Conservation (phyloP, 2,888 invertebrate species). For the Plutella xylostella region DNA sequence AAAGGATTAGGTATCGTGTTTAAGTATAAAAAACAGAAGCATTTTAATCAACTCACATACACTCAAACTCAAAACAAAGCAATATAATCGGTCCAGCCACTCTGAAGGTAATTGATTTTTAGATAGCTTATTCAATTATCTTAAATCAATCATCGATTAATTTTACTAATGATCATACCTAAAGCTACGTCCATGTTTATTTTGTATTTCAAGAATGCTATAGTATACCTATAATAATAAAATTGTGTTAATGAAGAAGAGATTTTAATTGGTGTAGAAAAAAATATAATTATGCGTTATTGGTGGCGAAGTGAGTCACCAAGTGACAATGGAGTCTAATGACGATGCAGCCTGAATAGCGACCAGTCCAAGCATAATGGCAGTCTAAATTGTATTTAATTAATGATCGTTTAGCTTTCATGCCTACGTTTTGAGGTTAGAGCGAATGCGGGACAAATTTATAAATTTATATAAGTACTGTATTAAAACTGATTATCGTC, state of each 20-base stretch:
- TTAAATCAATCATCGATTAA: too few relatives aligned
- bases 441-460: background rate
- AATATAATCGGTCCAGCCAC: too few relatives aligned
- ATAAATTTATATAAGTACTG: background rate
- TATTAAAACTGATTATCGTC: background rate
- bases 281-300: slow-evolving; percentile 42
- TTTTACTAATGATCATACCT: too few relatives aligned
- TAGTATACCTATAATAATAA: background rate
- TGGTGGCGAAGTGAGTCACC: slow-evolving; percentile 40
- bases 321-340: slow-evolving; percentile 49
- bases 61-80: too few relatives aligned
- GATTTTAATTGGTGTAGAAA: slow-evolving; percentile 32
- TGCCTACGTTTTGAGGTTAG: background rate
- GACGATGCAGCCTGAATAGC: slow-evolving; percentile 45
- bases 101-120: too few relatives aligned
- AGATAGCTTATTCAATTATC: too few relatives aligned
- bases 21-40: too few relatives aligned
- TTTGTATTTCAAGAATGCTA: background rate
- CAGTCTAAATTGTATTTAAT: slow-evolving; percentile 41
- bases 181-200: too few relatives aligned
- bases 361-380: slow-evolving; percentile 46
- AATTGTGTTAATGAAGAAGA: background rate
- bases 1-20: too few relatives aligned
- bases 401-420: slow-evolving; percentile 25
- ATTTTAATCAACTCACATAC: too few relatives aligned